phyloP scores from a whole-genome alignment of 2,888 invertebrate genomes.

The Leuctra nigra region DNA sequence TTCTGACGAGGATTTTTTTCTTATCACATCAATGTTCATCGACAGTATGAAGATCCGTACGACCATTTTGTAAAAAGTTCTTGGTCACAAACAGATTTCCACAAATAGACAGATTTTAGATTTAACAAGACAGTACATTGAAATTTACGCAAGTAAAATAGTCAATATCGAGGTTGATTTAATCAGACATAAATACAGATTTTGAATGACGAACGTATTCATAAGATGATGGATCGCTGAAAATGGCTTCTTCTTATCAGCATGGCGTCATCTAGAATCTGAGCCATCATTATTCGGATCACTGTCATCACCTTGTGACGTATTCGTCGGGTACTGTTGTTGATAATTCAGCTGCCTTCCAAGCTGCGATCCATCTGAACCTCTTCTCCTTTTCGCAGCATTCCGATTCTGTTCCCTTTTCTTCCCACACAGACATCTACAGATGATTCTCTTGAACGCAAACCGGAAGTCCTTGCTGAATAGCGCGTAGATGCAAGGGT shows the following conservation, averaged over 20 bases:
- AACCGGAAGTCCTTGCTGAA: slow-evolving; percentile 93
- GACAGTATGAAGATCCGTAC: no score
- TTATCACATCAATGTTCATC: no score
- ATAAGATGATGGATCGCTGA: neutral
- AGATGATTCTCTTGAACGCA: slow-evolving; percentile 89
- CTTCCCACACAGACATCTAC: slow-evolving; percentile 68
- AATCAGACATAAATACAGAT: slow-evolving; percentile 4
- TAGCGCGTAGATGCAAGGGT: slow-evolving; percentile 90
- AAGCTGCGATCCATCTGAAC: slow-evolving; percentile 36
- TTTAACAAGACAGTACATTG: no score
- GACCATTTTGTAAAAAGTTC: no score
- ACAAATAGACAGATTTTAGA: no score
- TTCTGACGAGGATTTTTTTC: no score
- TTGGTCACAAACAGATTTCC: no score
- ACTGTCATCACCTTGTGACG: slow-evolving; percentile 50
- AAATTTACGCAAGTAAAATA: no score
- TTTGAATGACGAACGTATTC: slow-evolving; percentile 3
- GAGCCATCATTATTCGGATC: slow-evolving; percentile 46
- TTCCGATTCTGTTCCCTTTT: slow-evolving; percentile 41
- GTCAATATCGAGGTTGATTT: neutral
- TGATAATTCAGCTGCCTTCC: slow-evolving; percentile 42
- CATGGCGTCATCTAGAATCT: slow-evolving; percentile 48
- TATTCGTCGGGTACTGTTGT: slow-evolving; percentile 43
- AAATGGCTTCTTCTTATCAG: neutral
- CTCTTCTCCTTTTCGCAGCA: slow-evolving; percentile 31